These are phyloP conservation scores for Dascyllus trimaculatus DNA, from an alignment of 2,113 vertebrate genomes.

Conservation along the genomic window DNA sequence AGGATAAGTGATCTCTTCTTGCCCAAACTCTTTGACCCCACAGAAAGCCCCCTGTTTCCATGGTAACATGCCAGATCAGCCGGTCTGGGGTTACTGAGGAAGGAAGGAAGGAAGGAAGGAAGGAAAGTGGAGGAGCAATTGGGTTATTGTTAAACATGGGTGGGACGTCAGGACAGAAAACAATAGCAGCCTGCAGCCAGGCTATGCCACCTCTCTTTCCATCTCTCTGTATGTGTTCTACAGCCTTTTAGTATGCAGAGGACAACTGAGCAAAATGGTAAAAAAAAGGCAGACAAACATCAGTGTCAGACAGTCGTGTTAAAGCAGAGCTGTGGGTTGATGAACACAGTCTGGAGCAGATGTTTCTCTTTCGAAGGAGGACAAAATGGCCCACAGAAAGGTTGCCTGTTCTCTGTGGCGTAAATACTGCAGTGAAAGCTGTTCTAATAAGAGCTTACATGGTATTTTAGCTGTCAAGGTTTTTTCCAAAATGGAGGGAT, in stretches of 20 bases:
- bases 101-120: conserved; percentile 74
- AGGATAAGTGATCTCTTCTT: background rate
- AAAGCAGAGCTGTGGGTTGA: conserved; percentile 3
- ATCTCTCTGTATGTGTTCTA: background rate
- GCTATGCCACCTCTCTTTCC: conserved; percentile 30
- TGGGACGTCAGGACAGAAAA: conserved; percentile 53
- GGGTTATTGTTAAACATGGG: conserved; percentile 69
- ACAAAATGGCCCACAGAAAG: conserved; percentile 12
- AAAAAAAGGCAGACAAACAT: conserved; percentile 21
- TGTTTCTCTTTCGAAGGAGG: background rate
- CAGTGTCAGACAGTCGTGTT: conserved; percentile 1
- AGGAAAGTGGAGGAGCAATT: conserved; percentile 60
- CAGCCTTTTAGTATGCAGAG: conserved; percentile 10
- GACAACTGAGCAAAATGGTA: background rate
- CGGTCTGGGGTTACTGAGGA: conserved; percentile 34
- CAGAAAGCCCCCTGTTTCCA: conserved; percentile 27
- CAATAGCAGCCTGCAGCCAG: conserved; percentile 47
- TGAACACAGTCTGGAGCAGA: conserved; percentile 13
- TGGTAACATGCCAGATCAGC: conserved; percentile 29
- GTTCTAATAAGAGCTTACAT: background rate
- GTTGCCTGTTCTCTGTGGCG: background rate
- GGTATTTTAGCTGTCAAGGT: background rate
- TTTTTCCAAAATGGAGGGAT: background rate
- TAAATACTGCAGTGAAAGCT: conserved; percentile 6
- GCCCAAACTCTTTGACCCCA: background rate